Base-by-base conservation (phyloP, 1,140 invertebrate genomes). In the Littorina saxatilis region DNA sequence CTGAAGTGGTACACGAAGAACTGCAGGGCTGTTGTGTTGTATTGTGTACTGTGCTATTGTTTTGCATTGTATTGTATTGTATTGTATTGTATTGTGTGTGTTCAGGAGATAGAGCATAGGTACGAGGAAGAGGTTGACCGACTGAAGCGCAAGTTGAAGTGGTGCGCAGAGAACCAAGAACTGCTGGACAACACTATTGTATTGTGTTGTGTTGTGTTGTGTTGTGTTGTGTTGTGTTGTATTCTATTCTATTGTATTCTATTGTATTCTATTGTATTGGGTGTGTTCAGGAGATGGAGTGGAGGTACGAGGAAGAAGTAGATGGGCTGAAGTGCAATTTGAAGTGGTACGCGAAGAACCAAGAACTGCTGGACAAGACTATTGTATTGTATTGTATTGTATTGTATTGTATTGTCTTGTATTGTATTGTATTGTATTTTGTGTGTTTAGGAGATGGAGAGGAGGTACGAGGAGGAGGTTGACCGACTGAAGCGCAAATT, bases 151-250 rank as follows among this genome's bases (percentile, higher is more conserved):
- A 92, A 92, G 61, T 66, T 92, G 35, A 88, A 90, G 68, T 92
- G 91, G 91, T 92, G 91, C 84, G 87, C 88, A 13, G 91, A 92
- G 80, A 92, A 92, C 82, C 91, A 92, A 82, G 87, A 91, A 50
- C 75, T 92, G 35, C 78, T 92, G 20, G 91, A 92, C 79, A 86
- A 88, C 82, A 88, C n/a, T n/a, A n/a, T n/a, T n/a, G n/a, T n/a
- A n/a, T n/a, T n/a, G n/a, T n/a, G n/a, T n/a, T n/a, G n/a, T n/a
- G n/a, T n/a, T n/a, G n/a, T n/a, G n/a, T n/a, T n/a, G n/a, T n/a
- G n/a, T n/a, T n/a, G n/a, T n/a, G n/a, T n/a, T n/a, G n/a, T n/a
- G n/a, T n/a, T n/a, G n/a, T n/a, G n/a, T n/a, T n/a, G n/a, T n/a
- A n/a, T n/a, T n/a, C n/a, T n/a, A n/a, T n/a, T n/a, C n/a, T n/a